Evolutionary conservation across 1,140 invertebrate species (phyloP).

Genomic region (Heliconius eleuchia): DNA sequence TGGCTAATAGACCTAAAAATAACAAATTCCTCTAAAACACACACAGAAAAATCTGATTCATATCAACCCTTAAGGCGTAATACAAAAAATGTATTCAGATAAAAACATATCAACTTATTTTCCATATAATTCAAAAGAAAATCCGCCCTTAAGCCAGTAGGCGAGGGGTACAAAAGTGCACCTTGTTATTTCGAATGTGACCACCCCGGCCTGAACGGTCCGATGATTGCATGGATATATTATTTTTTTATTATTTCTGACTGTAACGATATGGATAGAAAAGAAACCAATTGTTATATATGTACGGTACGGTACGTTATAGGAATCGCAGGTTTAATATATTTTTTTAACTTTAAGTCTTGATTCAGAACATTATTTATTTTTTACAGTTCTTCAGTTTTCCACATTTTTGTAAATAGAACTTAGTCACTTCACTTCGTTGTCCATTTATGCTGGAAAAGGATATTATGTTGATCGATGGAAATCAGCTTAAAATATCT

Average conservation of each 20-base stretch:
- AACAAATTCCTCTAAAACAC: too few relatives aligned
- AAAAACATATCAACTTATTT: background rate
- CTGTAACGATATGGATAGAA: slow-evolving; percentile 22
- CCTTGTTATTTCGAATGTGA: slow-evolving; percentile 43
- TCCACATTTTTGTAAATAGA: too few relatives aligned
- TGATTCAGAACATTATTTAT: too few relatives aligned
- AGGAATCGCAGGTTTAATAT: too few relatives aligned
- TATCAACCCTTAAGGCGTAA: background rate
- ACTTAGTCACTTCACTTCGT: too few relatives aligned
- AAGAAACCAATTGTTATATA: background rate
- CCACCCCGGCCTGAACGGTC: slow-evolving; percentile 39
- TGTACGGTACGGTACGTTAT: too few relatives aligned
- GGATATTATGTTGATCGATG: too few relatives aligned
- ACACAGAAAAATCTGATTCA: background rate
- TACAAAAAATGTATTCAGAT: background rate
- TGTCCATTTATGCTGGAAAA: too few relatives aligned
- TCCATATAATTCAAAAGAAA: slow-evolving; percentile 6
- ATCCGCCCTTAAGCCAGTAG: slow-evolving; percentile 38
- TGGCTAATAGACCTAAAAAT: too few relatives aligned
- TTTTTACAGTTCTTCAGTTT: too few relatives aligned
- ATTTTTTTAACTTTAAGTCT: too few relatives aligned
- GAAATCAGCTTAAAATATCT: too few relatives aligned
- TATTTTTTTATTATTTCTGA: slow-evolving; percentile 44
- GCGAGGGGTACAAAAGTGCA: slow-evolving; percentile 43
- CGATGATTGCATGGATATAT: slow-evolving; percentile 34